Base-by-base conservation (phyloP, 2,888 invertebrate genomes). In the Chalcosyrphus nemorum region DNA sequence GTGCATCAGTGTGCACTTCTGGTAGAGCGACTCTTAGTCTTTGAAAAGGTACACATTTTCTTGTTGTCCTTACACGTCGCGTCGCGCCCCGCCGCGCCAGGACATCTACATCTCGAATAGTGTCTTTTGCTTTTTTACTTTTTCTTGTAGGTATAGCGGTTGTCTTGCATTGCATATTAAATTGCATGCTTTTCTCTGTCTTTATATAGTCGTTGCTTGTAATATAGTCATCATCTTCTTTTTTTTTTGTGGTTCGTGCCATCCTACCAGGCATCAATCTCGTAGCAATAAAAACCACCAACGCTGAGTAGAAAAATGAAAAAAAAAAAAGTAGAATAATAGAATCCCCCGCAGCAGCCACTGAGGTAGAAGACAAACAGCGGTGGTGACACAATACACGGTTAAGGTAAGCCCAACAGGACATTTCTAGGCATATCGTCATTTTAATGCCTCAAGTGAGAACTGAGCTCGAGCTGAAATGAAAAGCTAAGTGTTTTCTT, bases 401-500 rank as follows among this genome's bases (percentile, higher is more conserved):
- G 71, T 47, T 82, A 78, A 61, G 72, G 65, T 71, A 82, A 82
- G 50, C 72, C n/a, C 66, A 82, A 57, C 82, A 70, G 77, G 72
- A 77, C 61, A 72, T 77, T 78, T 65, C 71, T 54, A 61, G 56
- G 65, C 70, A 41, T 35, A 63, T 29, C 57, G 78, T 68, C 82
- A 68, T 78, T 82, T 82, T 68, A 82, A 74, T 74, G 78, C 72
- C 74, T 66, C 13, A 57, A 80, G 82, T 74, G 68, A 84, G 78
- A 80, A 63, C 54, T 63, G 41, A 61, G 29, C n/a, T n/a, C n/a
- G 41, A 32, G n/a, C n/a, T n/a, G n/a, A 78, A 84, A 63, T 84
- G 80, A 63, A 78, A 80, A 78, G 68, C 74, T 84, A 74, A 84
- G 82, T 84, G 82, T 68, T 84, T 81, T 71, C 52, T 71, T 38